A percentile compares a stretch with the other conserved stretches of the same genome.
Evolutionary conservation across 1,140 invertebrate genomes (phyloP).

Genomic region (Caenorhabditis inopinata): DNA sequence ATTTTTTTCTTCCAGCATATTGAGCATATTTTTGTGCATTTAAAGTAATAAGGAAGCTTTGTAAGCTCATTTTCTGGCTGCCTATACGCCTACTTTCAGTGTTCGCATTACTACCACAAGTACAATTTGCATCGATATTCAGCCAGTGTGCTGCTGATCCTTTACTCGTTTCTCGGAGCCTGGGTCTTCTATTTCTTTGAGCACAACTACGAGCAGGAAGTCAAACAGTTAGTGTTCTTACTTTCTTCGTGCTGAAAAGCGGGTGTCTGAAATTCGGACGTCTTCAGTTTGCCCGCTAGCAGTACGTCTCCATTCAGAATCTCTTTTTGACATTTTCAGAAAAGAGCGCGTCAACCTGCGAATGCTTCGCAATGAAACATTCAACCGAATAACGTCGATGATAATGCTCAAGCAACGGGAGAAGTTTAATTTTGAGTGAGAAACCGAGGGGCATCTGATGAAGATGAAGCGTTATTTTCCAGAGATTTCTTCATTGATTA

Average conservation of each 20-base stretch:
- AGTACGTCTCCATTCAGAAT: slow-evolving; percentile 12
- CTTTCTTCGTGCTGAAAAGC: neutral
- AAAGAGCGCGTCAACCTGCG: slow-evolving; percentile 43
- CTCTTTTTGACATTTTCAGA: neutral
- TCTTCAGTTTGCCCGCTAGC: neutral
- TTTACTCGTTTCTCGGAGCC: slow-evolving; percentile 63
- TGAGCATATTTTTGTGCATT: too few relatives aligned
- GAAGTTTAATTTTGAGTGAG: neutral
- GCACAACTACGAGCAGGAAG: slow-evolving; percentile 56
- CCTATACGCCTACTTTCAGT: too few relatives aligned
- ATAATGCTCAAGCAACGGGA: neutral
- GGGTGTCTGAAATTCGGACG: neutral
- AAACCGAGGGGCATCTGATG: neutral
- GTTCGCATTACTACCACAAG: slow-evolving; percentile 61
- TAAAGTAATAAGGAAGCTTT: too few relatives aligned
- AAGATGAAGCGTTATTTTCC: too few relatives aligned
- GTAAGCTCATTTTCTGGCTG: too few relatives aligned
- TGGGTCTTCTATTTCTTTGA: slow-evolving; percentile 61
- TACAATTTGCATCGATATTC: slow-evolving; percentile 57
- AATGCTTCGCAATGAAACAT: slow-evolving; percentile 43
- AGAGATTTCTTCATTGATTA: slow-evolving; percentile 59
- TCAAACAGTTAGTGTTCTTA: slow-evolving; percentile 51
- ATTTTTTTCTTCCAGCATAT: too few relatives aligned
- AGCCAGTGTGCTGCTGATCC: slow-evolving; percentile 58
- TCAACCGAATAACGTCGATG: slow-evolving; percentile 24